A percentile compares a stretch with the other conserved stretches of the same genome.
These are phyloP conservation scores for Agrypnia vestita DNA, from an alignment of 1,140 invertebrate genomes.

Conservation along the genomic window DNA sequence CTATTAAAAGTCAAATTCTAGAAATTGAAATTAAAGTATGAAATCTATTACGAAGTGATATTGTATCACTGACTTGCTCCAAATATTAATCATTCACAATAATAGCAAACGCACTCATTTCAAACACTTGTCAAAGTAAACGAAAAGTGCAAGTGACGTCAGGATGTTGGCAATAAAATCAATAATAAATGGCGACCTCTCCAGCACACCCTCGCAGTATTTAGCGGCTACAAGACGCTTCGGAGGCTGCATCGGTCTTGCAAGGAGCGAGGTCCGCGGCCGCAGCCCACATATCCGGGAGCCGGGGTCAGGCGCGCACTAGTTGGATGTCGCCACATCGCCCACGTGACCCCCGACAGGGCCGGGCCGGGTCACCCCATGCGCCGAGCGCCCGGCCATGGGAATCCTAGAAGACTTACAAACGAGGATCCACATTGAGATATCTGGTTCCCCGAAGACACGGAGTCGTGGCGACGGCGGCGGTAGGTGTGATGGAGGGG, in stretches of 20 bases:
- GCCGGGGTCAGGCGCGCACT: slow-evolving; percentile 33
- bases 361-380: slow-evolving; percentile 4
- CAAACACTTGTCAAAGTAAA: no score
- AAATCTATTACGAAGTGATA: no score
- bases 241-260: no score
- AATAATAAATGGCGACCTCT: not conserved
- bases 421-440: slow-evolving; percentile 43
- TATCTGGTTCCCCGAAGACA: slow-evolving; percentile 29
- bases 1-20: no score
- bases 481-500: slow-evolving; percentile 16
- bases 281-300: not conserved
- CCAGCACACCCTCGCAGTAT: not conserved
- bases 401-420: slow-evolving; percentile 15
- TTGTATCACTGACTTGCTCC: no score
- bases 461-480: slow-evolving; percentile 18
- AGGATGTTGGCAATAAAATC: no score
- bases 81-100: no score
- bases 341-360: slow-evolving; percentile 20
- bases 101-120: no score
- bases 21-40: no score
- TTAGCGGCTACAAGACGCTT: no score
- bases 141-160: no score
- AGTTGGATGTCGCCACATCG: slow-evolving; percentile 26
- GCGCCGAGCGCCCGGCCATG: not conserved
- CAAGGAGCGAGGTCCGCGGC: no score